A percentile compares a stretch with the other conserved stretches of the same genome.
Evolutionary conservation across 2,888 invertebrate species (phyloP).

Genomic region (Athrips mouffetella): DNA sequence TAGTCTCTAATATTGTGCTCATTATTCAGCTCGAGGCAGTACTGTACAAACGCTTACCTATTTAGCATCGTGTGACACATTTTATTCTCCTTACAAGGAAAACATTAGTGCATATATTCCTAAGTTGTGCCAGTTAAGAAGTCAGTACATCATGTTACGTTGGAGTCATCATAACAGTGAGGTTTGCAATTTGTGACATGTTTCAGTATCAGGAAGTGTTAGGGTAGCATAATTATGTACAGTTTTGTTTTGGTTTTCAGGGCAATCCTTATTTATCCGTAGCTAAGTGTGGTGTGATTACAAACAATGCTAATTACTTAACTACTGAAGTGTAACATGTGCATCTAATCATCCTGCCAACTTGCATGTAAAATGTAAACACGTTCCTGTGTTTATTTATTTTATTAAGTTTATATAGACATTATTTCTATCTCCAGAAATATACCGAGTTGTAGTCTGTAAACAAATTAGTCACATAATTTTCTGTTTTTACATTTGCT

Average conservation of each 20-base stretch:
- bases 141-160: constrained; percentile 42
- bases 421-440: not conserved
- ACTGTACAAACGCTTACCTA: constrained; percentile 51
- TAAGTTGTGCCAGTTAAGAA: constrained; percentile 9
- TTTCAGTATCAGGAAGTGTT: not conserved
- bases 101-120: not conserved
- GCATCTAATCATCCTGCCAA: not conserved
- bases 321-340: too few species aligned
- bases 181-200: constrained; percentile 33
- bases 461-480: not conserved
- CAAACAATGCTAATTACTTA: too few species aligned
- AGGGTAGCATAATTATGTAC: too few species aligned
- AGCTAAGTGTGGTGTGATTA: too few species aligned
- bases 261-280: too few species aligned
- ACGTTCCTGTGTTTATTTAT: not conserved
- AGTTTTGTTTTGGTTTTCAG: too few species aligned
- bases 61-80: constrained; percentile 27
- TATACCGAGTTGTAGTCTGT: not conserved
- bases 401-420: not conserved
- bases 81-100: not conserved
- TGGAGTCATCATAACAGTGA: constrained; percentile 51
- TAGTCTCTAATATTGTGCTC: constrained; percentile 63
- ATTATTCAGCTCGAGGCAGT: constrained; percentile 43
- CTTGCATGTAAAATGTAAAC: not conserved
- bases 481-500: not conserved